Conservation (phyloP, 2,888 invertebrate genomes). For the Drosophila affinis region DNA sequence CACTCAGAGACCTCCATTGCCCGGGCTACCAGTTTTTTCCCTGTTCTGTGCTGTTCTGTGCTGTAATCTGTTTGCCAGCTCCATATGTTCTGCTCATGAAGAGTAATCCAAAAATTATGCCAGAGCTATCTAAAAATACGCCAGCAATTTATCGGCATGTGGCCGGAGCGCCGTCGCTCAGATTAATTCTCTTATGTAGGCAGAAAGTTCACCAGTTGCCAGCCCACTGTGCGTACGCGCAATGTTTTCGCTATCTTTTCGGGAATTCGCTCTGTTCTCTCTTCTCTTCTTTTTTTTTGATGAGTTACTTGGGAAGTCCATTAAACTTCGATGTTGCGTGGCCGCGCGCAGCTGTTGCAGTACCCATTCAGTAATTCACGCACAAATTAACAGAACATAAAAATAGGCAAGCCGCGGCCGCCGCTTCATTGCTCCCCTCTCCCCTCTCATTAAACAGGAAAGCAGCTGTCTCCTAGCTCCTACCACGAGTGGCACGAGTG, state of each 20-base stretch:
- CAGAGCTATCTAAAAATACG: slow-evolving; percentile 63
- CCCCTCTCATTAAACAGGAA: slow-evolving; percentile 23
- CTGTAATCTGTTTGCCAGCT: slow-evolving; percentile 16
- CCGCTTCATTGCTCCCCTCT: background rate
- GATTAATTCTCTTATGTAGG: slow-evolving; percentile 49
- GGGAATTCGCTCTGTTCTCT: slow-evolving; percentile 1
- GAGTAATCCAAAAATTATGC: slow-evolving; percentile 76
- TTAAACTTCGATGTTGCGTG: slow-evolving; percentile 24
- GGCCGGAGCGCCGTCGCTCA: slow-evolving; percentile 34
- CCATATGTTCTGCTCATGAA: slow-evolving; percentile 69
- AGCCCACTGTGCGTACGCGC: slow-evolving; percentile 55
- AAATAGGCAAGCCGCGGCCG: slow-evolving; percentile 49
- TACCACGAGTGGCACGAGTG: background rate
- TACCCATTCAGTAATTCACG: slow-evolving; percentile 64
- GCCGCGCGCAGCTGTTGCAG: slow-evolving; percentile 50
- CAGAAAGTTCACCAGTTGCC: slow-evolving; percentile 12
- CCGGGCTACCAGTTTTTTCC: slow-evolving; percentile 44
- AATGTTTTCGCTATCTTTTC: slow-evolving; percentile 40
- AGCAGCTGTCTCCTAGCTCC: background rate
- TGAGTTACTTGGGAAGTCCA: slow-evolving; percentile 32
- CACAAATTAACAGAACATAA: slow-evolving; percentile 69
- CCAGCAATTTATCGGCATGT: slow-evolving; percentile 58
- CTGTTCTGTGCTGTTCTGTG: slow-evolving; percentile 1
- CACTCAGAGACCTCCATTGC: slow-evolving; percentile 43
- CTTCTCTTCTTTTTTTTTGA: slow-evolving; percentile 41